These are phyloP conservation scores for Osmoderma eremita DNA, from an alignment of 2,888 invertebrate genomes.

Conservation along the genomic window DNA sequence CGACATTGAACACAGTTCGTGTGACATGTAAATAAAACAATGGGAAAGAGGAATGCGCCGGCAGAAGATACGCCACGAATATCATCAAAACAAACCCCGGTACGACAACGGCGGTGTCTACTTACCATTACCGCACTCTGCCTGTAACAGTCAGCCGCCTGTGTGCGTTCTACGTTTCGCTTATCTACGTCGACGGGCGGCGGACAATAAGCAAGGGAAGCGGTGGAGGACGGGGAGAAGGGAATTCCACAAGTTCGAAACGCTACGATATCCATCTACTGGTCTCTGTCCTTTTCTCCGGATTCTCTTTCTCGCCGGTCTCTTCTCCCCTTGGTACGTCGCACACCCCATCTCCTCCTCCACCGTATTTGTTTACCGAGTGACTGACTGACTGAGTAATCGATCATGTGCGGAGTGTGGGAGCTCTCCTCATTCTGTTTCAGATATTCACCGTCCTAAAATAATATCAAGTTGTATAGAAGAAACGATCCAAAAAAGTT, in stretches of 20 bases:
- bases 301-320: background rate
- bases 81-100: slow-evolving; percentile 34
- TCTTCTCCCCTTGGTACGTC: background rate
- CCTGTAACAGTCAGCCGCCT: slow-evolving; percentile 12
- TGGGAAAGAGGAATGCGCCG: slow-evolving; percentile 28
- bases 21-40: slow-evolving; percentile 35
- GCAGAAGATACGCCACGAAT: slow-evolving; percentile 33
- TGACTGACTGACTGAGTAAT: slow-evolving; percentile 37
- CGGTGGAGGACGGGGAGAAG: background rate
- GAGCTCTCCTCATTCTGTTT: slow-evolving; percentile 13
- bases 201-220: slow-evolving; percentile 24
- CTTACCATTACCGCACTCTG: slow-evolving; percentile 24
- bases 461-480: slow-evolving; percentile 26
- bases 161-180: slow-evolving; percentile 26
- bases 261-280: slow-evolving; percentile 27
- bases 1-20: slow-evolving; percentile 20
- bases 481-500: too few species aligned
- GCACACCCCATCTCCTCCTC: slow-evolving; percentile 5
- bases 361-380: slow-evolving; percentile 34
- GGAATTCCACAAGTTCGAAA: slow-evolving; percentile 37
- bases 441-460: slow-evolving; percentile 16
- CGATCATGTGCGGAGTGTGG: slow-evolving; percentile 28
- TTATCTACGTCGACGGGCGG: slow-evolving; percentile 19
- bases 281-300: slow-evolving; percentile 1
- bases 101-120: slow-evolving; percentile 21